These are phyloP conservation scores for Stichopus horrens DNA, from an alignment of 53 echinoderm and acorn worm species.

Conservation along the genomic window DNA sequence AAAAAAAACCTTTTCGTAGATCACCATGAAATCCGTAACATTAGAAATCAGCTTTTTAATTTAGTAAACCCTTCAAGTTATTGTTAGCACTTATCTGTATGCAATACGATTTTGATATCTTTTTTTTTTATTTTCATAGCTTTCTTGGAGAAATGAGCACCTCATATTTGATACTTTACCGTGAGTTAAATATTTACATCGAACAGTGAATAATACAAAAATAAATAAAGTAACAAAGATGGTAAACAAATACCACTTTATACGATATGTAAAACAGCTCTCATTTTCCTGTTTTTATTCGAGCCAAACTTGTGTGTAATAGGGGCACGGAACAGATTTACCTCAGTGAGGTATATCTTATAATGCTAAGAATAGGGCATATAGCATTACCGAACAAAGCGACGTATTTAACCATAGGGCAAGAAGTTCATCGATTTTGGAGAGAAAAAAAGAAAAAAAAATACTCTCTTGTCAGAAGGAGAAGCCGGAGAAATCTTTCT, in stretches of 20 bases:
- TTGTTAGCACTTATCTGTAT: neutral
- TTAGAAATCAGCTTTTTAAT: neutral
- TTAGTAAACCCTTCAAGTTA: neutral
- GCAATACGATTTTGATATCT: neutral
- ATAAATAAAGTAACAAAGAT: no score
- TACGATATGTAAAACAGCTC: neutral
- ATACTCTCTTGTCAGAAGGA: neutral
- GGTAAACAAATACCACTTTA: no score
- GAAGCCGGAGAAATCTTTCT: neutral
- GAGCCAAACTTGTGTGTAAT: constrained; percentile 20
- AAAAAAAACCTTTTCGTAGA: no score
- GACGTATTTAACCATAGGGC: constrained; percentile 14
- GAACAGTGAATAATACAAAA: no score
- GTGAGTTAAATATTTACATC: no score
- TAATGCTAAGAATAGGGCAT: neutral
- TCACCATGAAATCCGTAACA: no score
- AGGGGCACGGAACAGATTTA: constrained; percentile 30
- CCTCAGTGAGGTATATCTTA: constrained; percentile 9
- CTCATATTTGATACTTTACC: no score
- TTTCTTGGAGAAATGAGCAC: no score
- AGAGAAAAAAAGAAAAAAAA: neutral
- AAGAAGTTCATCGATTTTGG: constrained; percentile 27
- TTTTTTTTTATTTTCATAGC: neutral
- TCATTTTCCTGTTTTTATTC: neutral
- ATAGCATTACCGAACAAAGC: neutral